Conservation (phyloP, 2,888 invertebrate species). For the Acholoe squamosa region DNA sequence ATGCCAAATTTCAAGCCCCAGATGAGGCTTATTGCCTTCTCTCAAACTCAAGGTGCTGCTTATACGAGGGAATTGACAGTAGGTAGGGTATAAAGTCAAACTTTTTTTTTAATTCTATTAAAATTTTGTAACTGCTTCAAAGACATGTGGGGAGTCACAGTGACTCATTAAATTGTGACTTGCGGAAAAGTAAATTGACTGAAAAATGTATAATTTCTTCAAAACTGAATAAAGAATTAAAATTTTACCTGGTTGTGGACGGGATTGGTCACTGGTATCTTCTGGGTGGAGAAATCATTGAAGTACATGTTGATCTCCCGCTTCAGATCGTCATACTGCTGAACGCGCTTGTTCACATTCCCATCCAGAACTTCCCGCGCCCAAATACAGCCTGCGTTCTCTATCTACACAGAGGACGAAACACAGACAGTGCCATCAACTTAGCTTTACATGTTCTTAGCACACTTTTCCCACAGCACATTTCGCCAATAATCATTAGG, state of each 20-base stretch:
- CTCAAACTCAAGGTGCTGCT: too few relatives aligned
- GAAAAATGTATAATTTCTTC: neutral
- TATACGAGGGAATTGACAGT: too few relatives aligned
- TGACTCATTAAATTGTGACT: neutral
- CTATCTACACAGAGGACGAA: neutral
- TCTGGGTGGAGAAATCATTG: constrained; percentile 16
- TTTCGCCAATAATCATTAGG: too few relatives aligned
- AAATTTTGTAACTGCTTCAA: too few relatives aligned
- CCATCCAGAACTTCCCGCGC: neutral
- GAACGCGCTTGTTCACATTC: neutral
- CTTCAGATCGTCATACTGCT: neutral
- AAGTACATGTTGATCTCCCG: neutral
- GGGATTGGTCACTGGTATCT: neutral
- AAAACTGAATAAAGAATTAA: neutral
- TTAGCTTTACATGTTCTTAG: too few relatives aligned
- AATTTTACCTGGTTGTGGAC: constrained; percentile 2
- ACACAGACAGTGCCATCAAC: neutral
- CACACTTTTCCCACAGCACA: too few relatives aligned
- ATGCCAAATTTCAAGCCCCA: too few relatives aligned
- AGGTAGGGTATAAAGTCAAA: neutral
- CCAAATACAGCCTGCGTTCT: constrained; percentile 24
- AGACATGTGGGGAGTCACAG: too few relatives aligned
- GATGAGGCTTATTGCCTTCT: too few relatives aligned
- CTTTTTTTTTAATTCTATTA: too few relatives aligned
- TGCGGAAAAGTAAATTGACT: neutral